phyloP scores from a whole-genome alignment of 2,888 invertebrate species.

The Crepidodera aurea region DNA sequence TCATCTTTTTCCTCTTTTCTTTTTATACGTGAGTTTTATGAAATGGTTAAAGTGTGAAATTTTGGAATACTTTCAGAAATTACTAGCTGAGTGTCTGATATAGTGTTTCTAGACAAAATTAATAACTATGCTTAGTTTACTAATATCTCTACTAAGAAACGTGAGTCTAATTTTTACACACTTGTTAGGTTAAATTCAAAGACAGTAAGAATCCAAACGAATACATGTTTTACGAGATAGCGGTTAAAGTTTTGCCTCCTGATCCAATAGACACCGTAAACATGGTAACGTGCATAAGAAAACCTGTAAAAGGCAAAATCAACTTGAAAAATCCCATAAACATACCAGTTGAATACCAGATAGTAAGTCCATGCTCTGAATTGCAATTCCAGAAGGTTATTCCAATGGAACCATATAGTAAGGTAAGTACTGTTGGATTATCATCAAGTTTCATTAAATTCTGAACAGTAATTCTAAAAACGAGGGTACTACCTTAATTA shows the following conservation, averaged over 20 bases:
- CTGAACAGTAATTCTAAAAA: background rate
- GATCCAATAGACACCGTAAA: slow-evolving; percentile 52
- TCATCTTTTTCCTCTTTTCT: too few species aligned
- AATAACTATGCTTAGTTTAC: too few species aligned
- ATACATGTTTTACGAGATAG: slow-evolving; percentile 56
- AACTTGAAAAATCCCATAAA: slow-evolving; percentile 57
- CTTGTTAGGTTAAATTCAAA: slow-evolving; percentile 57
- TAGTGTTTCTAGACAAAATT: too few species aligned
- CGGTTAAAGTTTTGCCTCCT: slow-evolving; percentile 51
- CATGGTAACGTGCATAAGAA: slow-evolving; percentile 54
- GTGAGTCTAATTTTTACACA: too few species aligned
- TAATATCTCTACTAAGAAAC: too few species aligned
- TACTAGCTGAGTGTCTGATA: too few species aligned
- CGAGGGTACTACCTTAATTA: too few species aligned
- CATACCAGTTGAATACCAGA: slow-evolving; percentile 48
- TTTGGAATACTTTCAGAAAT: too few species aligned
- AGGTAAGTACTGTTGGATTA: slow-evolving; percentile 45
- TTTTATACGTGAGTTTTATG: too few species aligned
- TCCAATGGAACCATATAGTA: slow-evolving; percentile 49
- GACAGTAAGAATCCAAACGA: slow-evolving; percentile 55
- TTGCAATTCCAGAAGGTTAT: slow-evolving; percentile 47
- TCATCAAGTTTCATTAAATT: background rate
- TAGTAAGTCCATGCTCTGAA: slow-evolving; percentile 44
- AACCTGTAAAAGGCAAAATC: slow-evolving; percentile 48
- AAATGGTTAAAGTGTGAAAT: too few species aligned